A percentile compares a stretch with the other conserved stretches of the same genome.
Evolutionary conservation across 1,140 invertebrate genomes (phyloP).

Genomic region (Mamestra configurata): DNA sequence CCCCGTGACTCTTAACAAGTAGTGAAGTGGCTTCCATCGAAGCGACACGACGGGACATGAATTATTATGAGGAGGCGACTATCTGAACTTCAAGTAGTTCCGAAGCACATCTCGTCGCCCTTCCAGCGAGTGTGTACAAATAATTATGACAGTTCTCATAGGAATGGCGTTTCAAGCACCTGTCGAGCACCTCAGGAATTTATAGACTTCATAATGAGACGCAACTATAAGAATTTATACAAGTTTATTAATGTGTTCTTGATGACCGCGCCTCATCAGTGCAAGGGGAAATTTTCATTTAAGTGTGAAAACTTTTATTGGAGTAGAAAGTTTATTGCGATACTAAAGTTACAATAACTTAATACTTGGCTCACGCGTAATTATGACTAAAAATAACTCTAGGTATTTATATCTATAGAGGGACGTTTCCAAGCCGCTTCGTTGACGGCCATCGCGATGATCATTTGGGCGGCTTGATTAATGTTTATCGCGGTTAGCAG

Average conservation of each 20-base stretch:
- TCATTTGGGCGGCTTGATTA: constrained; percentile 54
- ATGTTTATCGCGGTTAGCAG: constrained; percentile 63
- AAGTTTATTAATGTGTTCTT: constrained; percentile 40
- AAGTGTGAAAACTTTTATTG: constrained; percentile 38
- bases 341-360: constrained; percentile 16
- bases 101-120: constrained; percentile 65
- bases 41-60: constrained; percentile 66
- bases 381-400: constrained; percentile 13
- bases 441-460: constrained; percentile 33
- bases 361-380: neutral
- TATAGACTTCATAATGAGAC: constrained; percentile 44
- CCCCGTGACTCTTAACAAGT: constrained; percentile 74
- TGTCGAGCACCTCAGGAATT: constrained; percentile 51
- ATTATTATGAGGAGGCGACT: constrained; percentile 71
- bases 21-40: constrained; percentile 74
- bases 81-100: constrained; percentile 79
- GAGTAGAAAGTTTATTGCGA: constrained; percentile 24
- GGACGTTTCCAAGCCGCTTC: neutral
- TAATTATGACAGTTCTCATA: constrained; percentile 79
- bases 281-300: constrained; percentile 19
- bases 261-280: constrained; percentile 21
- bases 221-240: constrained; percentile 32
- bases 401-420: neutral
- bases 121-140: constrained; percentile 70
- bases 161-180: constrained; percentile 65